Conservation (phyloP, 2,113 vertebrate genomes). For the Mesoclemmys tuberculata region DNA sequence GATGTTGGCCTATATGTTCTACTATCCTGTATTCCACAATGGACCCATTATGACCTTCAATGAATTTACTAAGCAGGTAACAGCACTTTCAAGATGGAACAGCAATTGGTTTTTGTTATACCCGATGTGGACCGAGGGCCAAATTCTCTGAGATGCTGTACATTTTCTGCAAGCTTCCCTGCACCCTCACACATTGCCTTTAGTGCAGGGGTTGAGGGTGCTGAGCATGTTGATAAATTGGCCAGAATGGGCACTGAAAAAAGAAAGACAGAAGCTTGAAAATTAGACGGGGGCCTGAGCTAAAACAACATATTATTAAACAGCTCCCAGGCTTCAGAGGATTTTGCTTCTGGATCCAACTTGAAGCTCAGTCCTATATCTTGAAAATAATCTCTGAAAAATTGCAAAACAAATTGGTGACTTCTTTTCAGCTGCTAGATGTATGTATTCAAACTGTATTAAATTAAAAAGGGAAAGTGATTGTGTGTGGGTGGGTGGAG, state of each 20-base stretch:
- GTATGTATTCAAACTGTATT: not conserved
- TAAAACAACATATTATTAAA: not conserved
- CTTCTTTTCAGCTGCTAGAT: not conserved
- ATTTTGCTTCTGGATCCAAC: not conserved
- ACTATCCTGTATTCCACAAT: slow-evolving; percentile 95
- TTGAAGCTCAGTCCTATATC: not conserved
- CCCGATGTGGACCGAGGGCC: not conserved
- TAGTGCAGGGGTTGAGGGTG: not conserved
- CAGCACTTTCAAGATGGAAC: not conserved
- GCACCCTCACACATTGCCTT: not conserved
- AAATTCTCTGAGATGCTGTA: not conserved
- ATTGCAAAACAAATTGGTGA: not conserved
- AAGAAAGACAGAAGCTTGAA: not conserved
- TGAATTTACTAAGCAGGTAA: slow-evolving; percentile 90
- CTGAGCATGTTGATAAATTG: not conserved
- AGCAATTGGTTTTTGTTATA: not conserved
- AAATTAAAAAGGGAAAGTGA: not conserved
- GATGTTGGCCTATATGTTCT: slow-evolving; percentile 92
- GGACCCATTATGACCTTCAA: slow-evolving; percentile 90
- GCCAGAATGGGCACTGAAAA: not conserved
- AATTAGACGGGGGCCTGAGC: not conserved
- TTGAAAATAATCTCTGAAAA: not conserved
- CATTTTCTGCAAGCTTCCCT: not conserved
- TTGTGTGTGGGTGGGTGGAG: not conserved
- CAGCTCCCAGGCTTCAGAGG: not conserved